Evolutionary conservation across 1,140 invertebrate species (phyloP).

Genomic region (Pectinophora gossypiella): DNA sequence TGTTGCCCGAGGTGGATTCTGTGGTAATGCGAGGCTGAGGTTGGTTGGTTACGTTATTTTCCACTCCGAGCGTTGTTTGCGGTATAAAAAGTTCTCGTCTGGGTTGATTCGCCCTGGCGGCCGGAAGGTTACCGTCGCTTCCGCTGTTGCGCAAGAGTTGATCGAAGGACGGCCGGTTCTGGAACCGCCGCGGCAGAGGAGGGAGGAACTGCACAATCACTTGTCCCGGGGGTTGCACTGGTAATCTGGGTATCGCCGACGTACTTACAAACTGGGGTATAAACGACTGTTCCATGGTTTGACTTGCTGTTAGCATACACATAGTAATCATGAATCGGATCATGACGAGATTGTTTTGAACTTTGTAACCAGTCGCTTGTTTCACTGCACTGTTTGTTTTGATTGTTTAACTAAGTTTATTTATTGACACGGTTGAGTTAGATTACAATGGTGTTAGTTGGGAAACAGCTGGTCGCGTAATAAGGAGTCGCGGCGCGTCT

Average conservation of each 20-base stretch:
- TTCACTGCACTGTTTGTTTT: not conserved
- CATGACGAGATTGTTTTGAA: not conserved
- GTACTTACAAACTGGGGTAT: no score
- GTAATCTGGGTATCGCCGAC: no score
- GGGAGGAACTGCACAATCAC: not conserved
- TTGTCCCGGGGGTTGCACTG: not conserved
- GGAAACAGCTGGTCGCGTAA: constrained; percentile 26
- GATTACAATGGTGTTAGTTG: constrained; percentile 16
- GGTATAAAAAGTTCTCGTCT: not conserved
- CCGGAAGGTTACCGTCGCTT: not conserved
- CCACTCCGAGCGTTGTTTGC: no score
- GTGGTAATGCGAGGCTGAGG: no score
- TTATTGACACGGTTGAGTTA: not conserved
- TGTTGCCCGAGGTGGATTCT: no score
- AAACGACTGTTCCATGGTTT: no score
- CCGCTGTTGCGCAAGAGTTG: not conserved
- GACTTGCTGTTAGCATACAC: not conserved
- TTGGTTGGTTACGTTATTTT: not conserved
- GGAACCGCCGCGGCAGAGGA: not conserved
- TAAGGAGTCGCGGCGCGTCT: constrained; percentile 20
- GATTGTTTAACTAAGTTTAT: not conserved
- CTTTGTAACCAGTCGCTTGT: no score
- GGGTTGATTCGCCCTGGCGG: not conserved
- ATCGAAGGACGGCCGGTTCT: not conserved
- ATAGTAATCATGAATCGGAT: not conserved